phyloP scores from a whole-genome alignment of 2,888 invertebrate genomes.

The Plebejus melissa region DNA sequence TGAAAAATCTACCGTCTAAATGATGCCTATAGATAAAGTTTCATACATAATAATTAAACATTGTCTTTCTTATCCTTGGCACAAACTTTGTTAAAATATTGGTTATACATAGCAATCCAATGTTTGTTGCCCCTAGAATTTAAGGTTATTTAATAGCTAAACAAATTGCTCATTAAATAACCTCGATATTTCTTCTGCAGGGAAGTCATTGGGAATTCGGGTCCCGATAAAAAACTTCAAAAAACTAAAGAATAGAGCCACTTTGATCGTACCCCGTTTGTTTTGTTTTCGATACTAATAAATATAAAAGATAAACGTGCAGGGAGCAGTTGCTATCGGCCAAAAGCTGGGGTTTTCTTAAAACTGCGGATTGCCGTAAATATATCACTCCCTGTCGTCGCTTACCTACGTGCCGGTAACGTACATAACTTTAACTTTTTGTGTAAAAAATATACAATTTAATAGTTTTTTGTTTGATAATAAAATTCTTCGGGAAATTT shows the following conservation, averaged over 20 bases:
- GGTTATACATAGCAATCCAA: neutral
- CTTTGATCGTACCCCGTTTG: constrained; percentile 25
- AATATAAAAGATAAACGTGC: constrained; percentile 38
- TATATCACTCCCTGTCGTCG: constrained; percentile 54
- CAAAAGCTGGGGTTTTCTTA: constrained; percentile 51
- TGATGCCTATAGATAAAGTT: neutral
- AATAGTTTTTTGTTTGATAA: neutral
- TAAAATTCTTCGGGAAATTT: neutral
- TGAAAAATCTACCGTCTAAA: no score
- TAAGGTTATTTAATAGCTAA: neutral
- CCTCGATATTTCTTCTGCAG: neutral
- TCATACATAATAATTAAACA: neutral
- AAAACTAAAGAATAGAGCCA: constrained; percentile 22
- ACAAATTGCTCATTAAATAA: neutral
- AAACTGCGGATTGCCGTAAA: constrained; percentile 52
- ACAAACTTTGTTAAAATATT: neutral
- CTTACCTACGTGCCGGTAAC: constrained; percentile 47
- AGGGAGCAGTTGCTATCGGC: constrained; percentile 45
- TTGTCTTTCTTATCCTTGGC: neutral
- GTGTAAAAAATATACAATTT: constrained; percentile 20
- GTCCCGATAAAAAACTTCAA: neutral
- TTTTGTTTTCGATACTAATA: constrained; percentile 35
- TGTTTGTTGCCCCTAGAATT: neutral
- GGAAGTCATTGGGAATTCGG: neutral
- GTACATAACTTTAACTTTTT: constrained; percentile 31